Conservation (phyloP, 2,797 vertebrate species). For the Glossophaga mutica region DNA sequence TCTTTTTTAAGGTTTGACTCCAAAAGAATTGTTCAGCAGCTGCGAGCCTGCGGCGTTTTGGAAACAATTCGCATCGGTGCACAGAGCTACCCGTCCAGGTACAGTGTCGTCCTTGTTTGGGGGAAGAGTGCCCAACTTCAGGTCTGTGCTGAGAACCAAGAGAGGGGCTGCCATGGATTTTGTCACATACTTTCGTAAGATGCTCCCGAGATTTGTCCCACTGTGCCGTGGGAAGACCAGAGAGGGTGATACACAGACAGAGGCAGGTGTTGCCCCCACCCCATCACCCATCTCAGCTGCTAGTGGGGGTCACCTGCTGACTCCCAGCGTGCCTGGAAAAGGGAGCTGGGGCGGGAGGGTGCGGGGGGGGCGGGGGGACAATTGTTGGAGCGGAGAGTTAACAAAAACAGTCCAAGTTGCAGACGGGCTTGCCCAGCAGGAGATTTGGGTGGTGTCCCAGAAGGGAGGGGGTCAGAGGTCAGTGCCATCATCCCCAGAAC, state of each 20-base stretch:
- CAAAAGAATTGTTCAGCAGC: conserved; percentile 93
- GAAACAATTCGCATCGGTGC: conserved; percentile 97
- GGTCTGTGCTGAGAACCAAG: not conserved
- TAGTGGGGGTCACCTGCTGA: accelerated
- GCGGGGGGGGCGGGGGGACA: no score
- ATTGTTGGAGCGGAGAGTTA: accelerated
- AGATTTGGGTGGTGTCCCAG: not conserved
- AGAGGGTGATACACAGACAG: not conserved
- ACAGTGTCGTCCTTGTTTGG: accelerated
- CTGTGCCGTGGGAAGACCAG: not conserved
- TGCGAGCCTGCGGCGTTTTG: conserved; percentile 95
- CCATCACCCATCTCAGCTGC: not conserved
- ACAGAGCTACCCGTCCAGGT: conserved; percentile 99
- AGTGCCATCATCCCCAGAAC: not conserved
- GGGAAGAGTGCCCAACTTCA: accelerated
- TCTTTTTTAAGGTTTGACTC: conserved; percentile 89
- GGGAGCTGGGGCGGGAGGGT: accelerated
- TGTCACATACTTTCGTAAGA: not conserved
- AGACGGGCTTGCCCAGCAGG: not conserved
- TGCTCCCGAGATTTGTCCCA: not conserved
- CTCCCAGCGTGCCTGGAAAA: not conserved
- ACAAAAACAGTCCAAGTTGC: not conserved
- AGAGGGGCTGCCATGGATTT: not conserved
- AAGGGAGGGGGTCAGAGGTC: not conserved
- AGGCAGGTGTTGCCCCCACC: not conserved